Conservation (phyloP, 1,140 invertebrate species). For the Brachionus sp. region DNA sequence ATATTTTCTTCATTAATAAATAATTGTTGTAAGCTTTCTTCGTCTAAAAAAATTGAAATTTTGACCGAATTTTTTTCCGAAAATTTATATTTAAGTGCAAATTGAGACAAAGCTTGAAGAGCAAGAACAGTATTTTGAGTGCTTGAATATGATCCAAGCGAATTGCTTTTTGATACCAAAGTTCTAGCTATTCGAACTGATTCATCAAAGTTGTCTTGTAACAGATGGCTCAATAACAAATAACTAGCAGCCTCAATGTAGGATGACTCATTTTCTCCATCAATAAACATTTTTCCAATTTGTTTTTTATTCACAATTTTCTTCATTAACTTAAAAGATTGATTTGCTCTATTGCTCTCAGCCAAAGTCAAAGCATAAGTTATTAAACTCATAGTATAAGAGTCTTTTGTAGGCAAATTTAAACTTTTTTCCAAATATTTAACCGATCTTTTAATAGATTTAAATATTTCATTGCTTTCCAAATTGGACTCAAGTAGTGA, state of each 20-base stretch:
- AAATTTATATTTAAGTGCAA: conserved; percentile 48
- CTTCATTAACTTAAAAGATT: conserved; percentile 67
- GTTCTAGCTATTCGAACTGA: conserved; percentile 76
- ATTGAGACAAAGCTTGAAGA: conserved; percentile 59
- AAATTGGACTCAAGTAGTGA: conserved; percentile 53
- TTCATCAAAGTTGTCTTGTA: conserved; percentile 51
- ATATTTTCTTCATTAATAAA: conserved; percentile 64
- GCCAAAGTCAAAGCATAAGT: conserved; percentile 73
- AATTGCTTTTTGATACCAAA: conserved; percentile 75
- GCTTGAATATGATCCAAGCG: conserved; percentile 75
- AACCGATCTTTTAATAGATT: not conserved
- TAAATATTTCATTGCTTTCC: not conserved
- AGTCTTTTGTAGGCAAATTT: conserved; percentile 62
- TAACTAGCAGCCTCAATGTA: conserved; percentile 86
- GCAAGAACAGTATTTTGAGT: conserved; percentile 64
- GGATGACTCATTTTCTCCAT: conserved; percentile 63
- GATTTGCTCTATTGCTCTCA: conserved; percentile 66
- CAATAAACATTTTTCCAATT: conserved; percentile 58
- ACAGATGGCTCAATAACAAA: conserved; percentile 67
- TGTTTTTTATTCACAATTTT: not conserved
- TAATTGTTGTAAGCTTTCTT: conserved; percentile 48
- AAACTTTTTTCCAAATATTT: conserved; percentile 44
- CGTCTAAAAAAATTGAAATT: not conserved
- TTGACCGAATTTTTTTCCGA: not conserved
- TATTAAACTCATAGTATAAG: conserved; percentile 73